Base-by-base conservation (phyloP, 2,113 vertebrate species). In the Neoarius graeffei region DNA sequence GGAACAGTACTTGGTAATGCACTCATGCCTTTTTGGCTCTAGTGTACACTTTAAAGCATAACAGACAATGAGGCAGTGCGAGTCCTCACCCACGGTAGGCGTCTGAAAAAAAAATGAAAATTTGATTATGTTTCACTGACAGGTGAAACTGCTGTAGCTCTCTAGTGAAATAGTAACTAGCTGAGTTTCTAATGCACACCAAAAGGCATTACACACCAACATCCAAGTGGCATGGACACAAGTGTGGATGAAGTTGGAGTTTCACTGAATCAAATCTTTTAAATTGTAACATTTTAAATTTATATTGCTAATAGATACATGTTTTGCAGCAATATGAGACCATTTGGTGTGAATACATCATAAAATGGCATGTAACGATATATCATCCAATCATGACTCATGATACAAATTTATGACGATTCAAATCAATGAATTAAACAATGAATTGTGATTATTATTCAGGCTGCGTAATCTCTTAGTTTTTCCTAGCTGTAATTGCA, bases 101-200 rank as follows among this genome's bases (percentile, higher is more conserved):
- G 54, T 60, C 80, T 19, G 30, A 42, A 42, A 60, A 3, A 35
- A 59, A 81, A 60, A 76, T 76, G 13, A 76, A 52, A 76, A 25
- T 52, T 20, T 57, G 77, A 81, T 59, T 59, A 81, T 57, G 52
- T 23, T 35, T 81, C 56, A 81, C 56, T 81, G 80, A 60, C 57
- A 81, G 27, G 56, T 35, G 19, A 60, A 60, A 62, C 57, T 82
- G 48, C 74, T n/a, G 50, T 77, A 54, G 23, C 11, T 23, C 25
- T 54, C 74, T 50, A 54, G 74, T 77, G 48, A 42, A 5, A 54
- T 25, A 5, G 5, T 48, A 62, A 64, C 81, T 64, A 62, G 57
- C 14, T 7, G 15, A 59, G 27, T 60, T 25, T 82, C 57, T 6
- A 42, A 82, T 35, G 56, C 54, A 54, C 52, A 81, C 52, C 13